Evolutionary conservation across 2,888 invertebrate species (phyloP), one percentile per base, ranked within the genome.

Genomic region (Molanna angustata): DNA sequence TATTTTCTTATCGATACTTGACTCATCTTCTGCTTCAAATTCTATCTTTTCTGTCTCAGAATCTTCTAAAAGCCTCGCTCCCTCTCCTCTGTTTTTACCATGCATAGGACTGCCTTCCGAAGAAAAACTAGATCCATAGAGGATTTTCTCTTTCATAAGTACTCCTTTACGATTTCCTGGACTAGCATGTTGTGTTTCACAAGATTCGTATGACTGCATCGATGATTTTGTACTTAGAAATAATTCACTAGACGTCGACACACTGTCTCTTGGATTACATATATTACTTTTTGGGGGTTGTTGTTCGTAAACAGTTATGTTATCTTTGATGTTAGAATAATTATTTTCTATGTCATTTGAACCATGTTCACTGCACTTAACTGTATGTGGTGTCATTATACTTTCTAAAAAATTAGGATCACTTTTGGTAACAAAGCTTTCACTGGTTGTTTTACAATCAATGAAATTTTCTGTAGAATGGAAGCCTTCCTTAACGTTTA

Each of bases 401-500:
- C 21, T 50, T 0, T 69, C 71, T 16, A 71, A 61, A 61, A 71
- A 71, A 45, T 66, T 67, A 19, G 61, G 61, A n/a, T 64, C 55
- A 39, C 57, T 61, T 49, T 51, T 62, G 6, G 54, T 52, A n/a
- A 69, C 66, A 55, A 68, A 69, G 18, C 67, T 58, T 49, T 67
- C 65, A 49, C 75, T 74, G 13, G 74, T 48, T 2, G 46, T 57
- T 43, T 71, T 70, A 50, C 71, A 70, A 60, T 74, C 79, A 2
- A 79, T 79, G 52, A 79, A 69, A 58, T 79, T 79, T 63, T 80
- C 80, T 1, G 78, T 80, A 0, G 80, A 80, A 62, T 78, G 79
- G 54, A 77, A 80, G 50, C 72, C 69, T 57, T 67, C 65, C 49
- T 62, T 61, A 18, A 62, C 61, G 50, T 62, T 66, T 3, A 61